phyloP scores from a whole-genome alignment of 2,888 invertebrate genomes.

The Latrodectus elegans region DNA sequence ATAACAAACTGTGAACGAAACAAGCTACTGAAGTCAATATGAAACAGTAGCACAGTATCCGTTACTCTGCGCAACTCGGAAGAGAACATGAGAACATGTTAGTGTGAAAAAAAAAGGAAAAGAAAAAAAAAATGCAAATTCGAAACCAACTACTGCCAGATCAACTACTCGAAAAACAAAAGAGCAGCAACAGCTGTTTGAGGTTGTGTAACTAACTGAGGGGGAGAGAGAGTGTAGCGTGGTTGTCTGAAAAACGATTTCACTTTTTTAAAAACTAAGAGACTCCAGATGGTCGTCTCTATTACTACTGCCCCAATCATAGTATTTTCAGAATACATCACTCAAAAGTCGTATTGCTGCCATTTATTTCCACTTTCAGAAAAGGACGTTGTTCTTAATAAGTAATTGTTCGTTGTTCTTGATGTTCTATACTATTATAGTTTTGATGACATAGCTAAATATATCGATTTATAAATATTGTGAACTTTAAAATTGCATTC shows the following conservation, averaged over 20 bases:
- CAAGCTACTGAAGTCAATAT: no score
- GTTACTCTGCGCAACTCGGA: not conserved
- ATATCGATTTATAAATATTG: no score
- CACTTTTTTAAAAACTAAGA: slow-evolving; percentile 15
- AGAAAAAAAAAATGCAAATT: slow-evolving; percentile 18
- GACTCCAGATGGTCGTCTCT: slow-evolving; percentile 51
- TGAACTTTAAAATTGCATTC: no score
- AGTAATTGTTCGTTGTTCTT: no score
- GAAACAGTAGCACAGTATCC: not conserved
- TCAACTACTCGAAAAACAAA: slow-evolving; percentile 65
- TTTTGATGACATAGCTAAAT: no score
- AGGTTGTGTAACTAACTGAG: slow-evolving; percentile 35
- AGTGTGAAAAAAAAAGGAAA: slow-evolving; percentile 2
- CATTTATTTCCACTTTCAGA: no score
- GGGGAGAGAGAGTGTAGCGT: not conserved
- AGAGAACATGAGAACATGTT: slow-evolving; percentile 19
- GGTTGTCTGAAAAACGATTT: slow-evolving; percentile 3
- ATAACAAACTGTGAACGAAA: no score
- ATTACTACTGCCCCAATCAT: slow-evolving; percentile 15
- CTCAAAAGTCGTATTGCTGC: no score
- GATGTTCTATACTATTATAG: no score
- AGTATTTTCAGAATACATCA: no score
- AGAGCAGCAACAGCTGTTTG: slow-evolving; percentile 65
- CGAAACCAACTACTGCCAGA: slow-evolving; percentile 21
- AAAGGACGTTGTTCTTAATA: no score